Percentiles rank a stretch among this genome's conserved stretches.
phyloP scores from a whole-genome alignment of 92 coral and sea anemone species.

The Palythoa grandiflora region DNA sequence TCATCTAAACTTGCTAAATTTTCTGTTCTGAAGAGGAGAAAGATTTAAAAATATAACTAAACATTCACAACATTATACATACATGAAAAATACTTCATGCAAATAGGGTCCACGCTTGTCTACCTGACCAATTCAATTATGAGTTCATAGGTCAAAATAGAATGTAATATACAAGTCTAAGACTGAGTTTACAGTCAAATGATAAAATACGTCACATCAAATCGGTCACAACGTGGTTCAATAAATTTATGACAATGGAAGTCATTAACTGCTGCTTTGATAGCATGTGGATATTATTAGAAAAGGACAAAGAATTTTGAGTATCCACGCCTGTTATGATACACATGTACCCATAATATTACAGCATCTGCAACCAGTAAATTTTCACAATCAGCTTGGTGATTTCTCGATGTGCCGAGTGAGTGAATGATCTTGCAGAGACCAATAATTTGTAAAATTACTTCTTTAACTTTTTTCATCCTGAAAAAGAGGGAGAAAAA shows the following conservation, averaged over 20 bases:
- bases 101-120: background rate
- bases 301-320: background rate
- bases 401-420: background rate
- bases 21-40: background rate
- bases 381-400: background rate
- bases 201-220: background rate
- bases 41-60: background rate
- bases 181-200: background rate
- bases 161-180: background rate
- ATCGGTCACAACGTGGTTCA: background rate
- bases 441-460: constrained; percentile 42
- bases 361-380: background rate
- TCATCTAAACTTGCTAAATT: background rate
- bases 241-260: background rate
- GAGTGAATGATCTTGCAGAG: constrained; percentile 4
- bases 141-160: background rate
- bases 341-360: background rate
- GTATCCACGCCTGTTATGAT: background rate
- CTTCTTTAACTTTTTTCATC: background rate
- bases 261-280: background rate
- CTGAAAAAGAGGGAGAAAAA: constrained; percentile 10
- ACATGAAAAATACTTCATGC: background rate
- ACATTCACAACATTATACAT: background rate
- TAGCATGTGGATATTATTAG: background rate
- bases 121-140: background rate